Evolutionary conservation across 2,888 invertebrate genomes (phyloP).

Genomic region (Shargacucullia verbasci): DNA sequence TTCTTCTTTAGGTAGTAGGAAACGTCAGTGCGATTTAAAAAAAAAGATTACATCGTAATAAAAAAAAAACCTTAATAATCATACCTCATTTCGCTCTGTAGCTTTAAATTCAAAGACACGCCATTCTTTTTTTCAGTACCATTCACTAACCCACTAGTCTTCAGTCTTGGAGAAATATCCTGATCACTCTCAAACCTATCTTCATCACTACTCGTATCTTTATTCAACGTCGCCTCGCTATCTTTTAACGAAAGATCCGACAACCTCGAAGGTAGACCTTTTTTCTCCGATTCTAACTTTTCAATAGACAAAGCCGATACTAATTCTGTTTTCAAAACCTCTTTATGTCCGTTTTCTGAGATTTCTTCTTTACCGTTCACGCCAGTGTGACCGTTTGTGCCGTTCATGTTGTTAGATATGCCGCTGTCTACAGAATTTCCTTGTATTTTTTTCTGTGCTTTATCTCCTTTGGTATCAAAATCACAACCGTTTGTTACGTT

Average conservation of each 20-base stretch:
- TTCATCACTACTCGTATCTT: conserved; percentile 78
- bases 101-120: conserved; percentile 80
- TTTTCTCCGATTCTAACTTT: conserved; percentile 64
- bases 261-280: conserved; percentile 71
- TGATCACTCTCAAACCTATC: conserved; percentile 79
- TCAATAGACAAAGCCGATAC: conserved; percentile 44
- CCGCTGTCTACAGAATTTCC: conserved; percentile 84
- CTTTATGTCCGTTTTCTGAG: conserved; percentile 54
- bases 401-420: conserved; percentile 78
- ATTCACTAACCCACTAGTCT: conserved; percentile 64
- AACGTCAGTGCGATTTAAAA: too few relatives aligned
- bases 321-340: conserved; percentile 58
- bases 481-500: conserved; percentile 62
- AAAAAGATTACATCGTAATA: too few relatives aligned
- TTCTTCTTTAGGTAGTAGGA: too few relatives aligned
- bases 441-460: conserved; percentile 73
- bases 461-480: conserved; percentile 58
- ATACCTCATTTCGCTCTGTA: conserved; percentile 85
- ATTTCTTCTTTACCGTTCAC: conserved; percentile 54
- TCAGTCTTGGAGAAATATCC: conserved; percentile 73
- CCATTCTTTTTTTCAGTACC: conserved; percentile 77
- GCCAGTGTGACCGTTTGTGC: conserved; percentile 54
- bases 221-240: conserved; percentile 69
- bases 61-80: too few relatives aligned
- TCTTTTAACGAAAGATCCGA: conserved; percentile 81